Conservation (phyloP, 2,113 vertebrate species). For the Phalacrocorax aristotelis region DNA sequence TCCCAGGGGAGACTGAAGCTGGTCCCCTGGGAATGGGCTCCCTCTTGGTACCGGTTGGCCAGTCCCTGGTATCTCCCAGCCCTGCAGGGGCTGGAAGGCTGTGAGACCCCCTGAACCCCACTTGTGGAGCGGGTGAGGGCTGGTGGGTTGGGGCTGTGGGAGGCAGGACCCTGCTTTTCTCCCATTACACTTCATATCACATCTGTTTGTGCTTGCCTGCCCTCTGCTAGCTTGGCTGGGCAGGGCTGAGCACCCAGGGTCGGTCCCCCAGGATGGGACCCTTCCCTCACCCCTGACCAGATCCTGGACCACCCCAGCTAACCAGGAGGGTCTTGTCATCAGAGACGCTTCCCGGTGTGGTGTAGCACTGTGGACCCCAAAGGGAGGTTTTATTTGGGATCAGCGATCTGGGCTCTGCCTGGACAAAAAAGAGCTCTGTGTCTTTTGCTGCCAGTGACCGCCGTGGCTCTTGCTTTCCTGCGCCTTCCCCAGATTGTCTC, state of each 20-base stretch:
- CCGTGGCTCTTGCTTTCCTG: not conserved
- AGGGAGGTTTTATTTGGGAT: not conserved
- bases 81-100: not conserved
- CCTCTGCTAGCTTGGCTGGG: not conserved
- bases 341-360: not conserved
- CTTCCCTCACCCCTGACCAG: not conserved
- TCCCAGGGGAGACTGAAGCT: not conserved
- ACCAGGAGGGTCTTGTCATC: not conserved
- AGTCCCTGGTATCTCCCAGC: not conserved
- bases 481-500: constrained; percentile 7
- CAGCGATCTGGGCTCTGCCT: not conserved
- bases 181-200: rapidly evolving
- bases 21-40: not conserved
- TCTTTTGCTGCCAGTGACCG: not conserved
- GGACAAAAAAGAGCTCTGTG: not conserved
- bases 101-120: rapidly evolving
- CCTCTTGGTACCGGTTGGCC: rapidly evolving
- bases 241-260: not conserved
- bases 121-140: not conserved
- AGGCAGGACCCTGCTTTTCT: not conserved
- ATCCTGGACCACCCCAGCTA: too few relatives aligned
- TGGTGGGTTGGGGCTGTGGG: not conserved
- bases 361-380: not conserved
- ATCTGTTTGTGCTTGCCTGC: not conserved
- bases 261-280: not conserved